Evolutionary conservation across 2,113 vertebrate genomes (phyloP).

Genomic region (Ancistrus triradiatus): DNA sequence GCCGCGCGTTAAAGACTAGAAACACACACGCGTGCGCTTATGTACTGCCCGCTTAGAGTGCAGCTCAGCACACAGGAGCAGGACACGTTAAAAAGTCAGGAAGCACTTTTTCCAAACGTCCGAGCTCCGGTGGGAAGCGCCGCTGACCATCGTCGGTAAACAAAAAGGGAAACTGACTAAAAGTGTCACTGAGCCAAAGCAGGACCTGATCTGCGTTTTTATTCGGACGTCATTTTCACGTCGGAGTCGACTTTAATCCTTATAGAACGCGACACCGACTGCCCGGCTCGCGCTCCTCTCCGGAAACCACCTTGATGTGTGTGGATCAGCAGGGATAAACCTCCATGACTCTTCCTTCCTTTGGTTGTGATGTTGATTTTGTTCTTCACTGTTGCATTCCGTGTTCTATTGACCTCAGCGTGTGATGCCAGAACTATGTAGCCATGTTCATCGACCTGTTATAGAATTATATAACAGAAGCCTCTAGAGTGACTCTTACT

Average conservation of each 20-base stretch:
- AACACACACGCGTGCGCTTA: slow-evolving; percentile 3
- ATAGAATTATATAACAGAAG: neutral
- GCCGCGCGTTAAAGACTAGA: slow-evolving; percentile 57
- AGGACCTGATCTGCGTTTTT: slow-evolving; percentile 18
- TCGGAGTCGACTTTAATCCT: slow-evolving; percentile 1
- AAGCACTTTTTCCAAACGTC: slow-evolving; percentile 69
- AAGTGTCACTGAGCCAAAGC: slow-evolving; percentile 61
- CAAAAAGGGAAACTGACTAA: slow-evolving; percentile 68
- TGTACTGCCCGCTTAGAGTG: slow-evolving; percentile 1
- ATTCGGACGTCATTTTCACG: neutral
- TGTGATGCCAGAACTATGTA: slow-evolving; percentile 13
- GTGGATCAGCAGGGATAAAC: too few species aligned
- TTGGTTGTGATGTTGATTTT: slow-evolving; percentile 27
- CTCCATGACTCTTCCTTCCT: too few species aligned
- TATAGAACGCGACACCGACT: slow-evolving; percentile 32
- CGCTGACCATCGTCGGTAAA: slow-evolving; percentile 45
- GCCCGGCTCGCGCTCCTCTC: too few species aligned
- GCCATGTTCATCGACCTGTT: neutral
- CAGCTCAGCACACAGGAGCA: slow-evolving; percentile 35
- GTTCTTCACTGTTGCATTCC: slow-evolving; percentile 38
- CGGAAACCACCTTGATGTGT: too few species aligned
- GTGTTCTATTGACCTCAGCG: slow-evolving; percentile 19
- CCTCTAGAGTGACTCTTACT: slow-evolving; percentile 21
- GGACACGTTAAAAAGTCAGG: slow-evolving; percentile 49
- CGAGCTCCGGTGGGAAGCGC: slow-evolving; percentile 2